Evolutionary conservation across 2,113 vertebrate genomes (phyloP).

Genomic region (Onychostoma macrolepis): DNA sequence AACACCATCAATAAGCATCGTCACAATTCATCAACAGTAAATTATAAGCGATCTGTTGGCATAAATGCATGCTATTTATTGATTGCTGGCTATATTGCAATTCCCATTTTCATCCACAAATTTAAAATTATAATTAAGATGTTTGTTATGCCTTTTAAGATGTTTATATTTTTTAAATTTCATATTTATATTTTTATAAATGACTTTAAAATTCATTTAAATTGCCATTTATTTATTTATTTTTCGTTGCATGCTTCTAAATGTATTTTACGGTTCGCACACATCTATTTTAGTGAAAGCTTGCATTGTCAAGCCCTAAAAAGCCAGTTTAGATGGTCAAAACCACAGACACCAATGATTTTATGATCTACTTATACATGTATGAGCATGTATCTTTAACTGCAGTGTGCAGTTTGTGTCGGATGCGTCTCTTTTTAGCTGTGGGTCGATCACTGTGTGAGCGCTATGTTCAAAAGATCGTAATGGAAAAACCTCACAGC

Average conservation of each 20-base stretch:
- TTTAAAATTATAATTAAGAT: too few species aligned
- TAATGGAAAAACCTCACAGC: conserved; percentile 45
- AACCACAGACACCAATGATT: not conserved
- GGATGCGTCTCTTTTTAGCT: not conserved
- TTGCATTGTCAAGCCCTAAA: not conserved
- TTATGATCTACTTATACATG: not conserved
- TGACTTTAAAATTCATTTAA: too few species aligned
- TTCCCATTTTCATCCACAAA: not conserved
- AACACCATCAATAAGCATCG: not conserved
- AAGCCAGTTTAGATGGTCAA: not conserved
- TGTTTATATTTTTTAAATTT: too few species aligned
- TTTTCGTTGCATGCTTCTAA: too few species aligned
- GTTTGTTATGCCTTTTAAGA: too few species aligned
- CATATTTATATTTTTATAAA: too few species aligned
- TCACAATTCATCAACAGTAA: not conserved
- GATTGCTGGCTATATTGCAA: not conserved
- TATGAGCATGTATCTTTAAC: not conserved
- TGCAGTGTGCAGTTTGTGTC: not conserved
- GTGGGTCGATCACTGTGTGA: conserved; percentile 16
- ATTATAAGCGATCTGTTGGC: not conserved
- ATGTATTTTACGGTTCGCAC: not conserved
- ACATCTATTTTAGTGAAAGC: not conserved
- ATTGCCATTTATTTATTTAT: too few species aligned
- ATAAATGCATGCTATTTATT: not conserved
- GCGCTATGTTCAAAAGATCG: conserved; percentile 19